A percentile compares a stretch with the other conserved stretches of the same genome.
phyloP scores from a whole-genome alignment of 2,888 invertebrate species.

The Nemoura dubitans region DNA sequence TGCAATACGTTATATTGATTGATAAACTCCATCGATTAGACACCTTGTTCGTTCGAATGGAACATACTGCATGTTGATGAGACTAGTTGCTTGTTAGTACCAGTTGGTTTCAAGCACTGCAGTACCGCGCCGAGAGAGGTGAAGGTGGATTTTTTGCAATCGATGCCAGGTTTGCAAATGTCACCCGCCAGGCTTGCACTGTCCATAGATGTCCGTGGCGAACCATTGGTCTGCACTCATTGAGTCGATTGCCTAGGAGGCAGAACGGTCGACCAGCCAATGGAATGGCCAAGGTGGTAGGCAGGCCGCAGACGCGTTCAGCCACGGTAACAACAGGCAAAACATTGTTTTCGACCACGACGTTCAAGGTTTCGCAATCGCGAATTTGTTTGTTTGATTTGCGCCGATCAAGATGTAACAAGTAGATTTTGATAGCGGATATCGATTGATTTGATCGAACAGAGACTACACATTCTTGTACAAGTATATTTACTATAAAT shows the following conservation, averaged over 20 bases:
- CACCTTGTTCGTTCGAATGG: not conserved
- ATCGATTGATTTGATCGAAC: too few relatives aligned
- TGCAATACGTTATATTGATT: not conserved
- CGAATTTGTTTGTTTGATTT: not conserved
- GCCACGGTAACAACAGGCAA: not conserved
- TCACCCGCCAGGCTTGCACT: not conserved
- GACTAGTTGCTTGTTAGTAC: not conserved
- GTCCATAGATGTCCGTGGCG: not conserved
- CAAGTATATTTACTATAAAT: too few relatives aligned
- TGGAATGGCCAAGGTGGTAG: not conserved
- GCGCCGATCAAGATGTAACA: not conserved
- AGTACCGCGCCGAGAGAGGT: not conserved
- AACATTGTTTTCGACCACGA: not conserved
- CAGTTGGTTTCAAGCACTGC: not conserved
- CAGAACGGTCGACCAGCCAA: not conserved
- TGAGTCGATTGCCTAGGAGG: not conserved
- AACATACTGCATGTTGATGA: not conserved
- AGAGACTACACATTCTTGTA: too few relatives aligned
- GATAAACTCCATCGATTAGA: not conserved
- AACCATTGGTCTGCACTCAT: not conserved
- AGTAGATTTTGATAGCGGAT: not conserved
- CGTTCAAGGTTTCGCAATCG: conserved; percentile 1
- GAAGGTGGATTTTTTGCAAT: not conserved
- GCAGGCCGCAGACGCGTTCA: not conserved
- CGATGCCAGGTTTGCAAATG: not conserved